Percentiles rank a stretch among this genome's conserved stretches.
Conservation (phyloP, 2,797 vertebrate genomes). For the Selene dorsalis region DNA sequence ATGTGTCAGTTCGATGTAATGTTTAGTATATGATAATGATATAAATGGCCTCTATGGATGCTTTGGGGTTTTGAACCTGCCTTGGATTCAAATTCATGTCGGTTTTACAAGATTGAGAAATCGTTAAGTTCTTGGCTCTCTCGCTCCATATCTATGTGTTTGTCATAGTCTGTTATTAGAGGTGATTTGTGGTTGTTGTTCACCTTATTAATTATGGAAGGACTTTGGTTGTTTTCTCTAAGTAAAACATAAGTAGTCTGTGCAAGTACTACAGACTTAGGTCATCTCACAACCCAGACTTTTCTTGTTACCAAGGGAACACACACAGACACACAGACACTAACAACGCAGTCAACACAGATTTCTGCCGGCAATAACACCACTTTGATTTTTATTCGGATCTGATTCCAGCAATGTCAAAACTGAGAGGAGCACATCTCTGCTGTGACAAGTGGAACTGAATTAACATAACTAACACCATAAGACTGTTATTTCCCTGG, state of each 20-base stretch:
- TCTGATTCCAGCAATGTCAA: constrained; percentile 26
- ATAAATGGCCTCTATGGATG: background rate
- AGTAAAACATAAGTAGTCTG: background rate
- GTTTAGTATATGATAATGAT: constrained; percentile 10
- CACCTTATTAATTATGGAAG: background rate
- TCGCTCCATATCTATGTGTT: background rate
- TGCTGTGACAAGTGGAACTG: constrained; percentile 36
- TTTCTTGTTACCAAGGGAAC: constrained; percentile 36
- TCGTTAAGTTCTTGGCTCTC: background rate
- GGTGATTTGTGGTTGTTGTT: constrained; percentile 10
- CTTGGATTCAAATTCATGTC: background rate
- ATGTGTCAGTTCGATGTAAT: constrained; percentile 1
- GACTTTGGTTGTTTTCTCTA: background rate
- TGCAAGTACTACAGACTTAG: constrained; percentile 4
- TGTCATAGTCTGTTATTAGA: background rate
- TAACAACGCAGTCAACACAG: background rate
- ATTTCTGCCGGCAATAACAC: constrained; percentile 17
- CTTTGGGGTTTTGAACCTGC: background rate
- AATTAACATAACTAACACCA: constrained; percentile 35
- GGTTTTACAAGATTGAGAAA: background rate
- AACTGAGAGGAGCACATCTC: constrained; percentile 27
- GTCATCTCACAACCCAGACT: constrained; percentile 34
- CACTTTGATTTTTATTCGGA: constrained; percentile 3
- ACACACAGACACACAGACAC: background rate
- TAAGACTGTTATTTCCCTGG: constrained; percentile 16